phyloP scores from a whole-genome alignment of 1,140 invertebrate genomes.

The Paralvinella palmiformis region DNA sequence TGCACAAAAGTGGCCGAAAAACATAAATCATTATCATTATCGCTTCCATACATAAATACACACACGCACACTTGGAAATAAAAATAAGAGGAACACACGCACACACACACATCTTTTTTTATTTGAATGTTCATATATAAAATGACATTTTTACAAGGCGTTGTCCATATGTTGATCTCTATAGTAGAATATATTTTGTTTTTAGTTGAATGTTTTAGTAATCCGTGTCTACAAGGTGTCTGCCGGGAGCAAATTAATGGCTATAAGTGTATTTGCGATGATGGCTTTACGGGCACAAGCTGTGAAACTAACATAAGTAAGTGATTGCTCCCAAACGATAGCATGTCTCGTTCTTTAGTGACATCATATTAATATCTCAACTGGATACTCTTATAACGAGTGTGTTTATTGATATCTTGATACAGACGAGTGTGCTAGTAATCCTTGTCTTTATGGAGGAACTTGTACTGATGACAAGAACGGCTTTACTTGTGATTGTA shows the following conservation, averaged over 20 bases:
- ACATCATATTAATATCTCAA: not conserved
- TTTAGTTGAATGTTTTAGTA: slow-evolving; percentile 89
- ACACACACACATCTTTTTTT: too few relatives aligned
- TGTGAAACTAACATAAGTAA: not conserved
- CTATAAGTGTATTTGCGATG: slow-evolving; percentile 22
- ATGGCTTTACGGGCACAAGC: not conserved
- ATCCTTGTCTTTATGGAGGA: slow-evolving; percentile 17
- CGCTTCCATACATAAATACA: too few relatives aligned
- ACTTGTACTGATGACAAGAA: slow-evolving; percentile 12
- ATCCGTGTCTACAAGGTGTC: slow-evolving; percentile 85
- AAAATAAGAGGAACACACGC: too few relatives aligned
- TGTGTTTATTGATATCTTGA: not conserved
- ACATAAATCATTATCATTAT: too few relatives aligned
- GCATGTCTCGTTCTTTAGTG: not conserved
- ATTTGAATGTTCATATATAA: too few relatives aligned
- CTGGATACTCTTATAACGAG: not conserved
- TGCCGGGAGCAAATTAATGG: slow-evolving; percentile 64
- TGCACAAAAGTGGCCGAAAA: too few relatives aligned
- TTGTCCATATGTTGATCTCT: too few relatives aligned
- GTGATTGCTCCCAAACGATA: not conserved
- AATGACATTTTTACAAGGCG: slow-evolving; percentile 63
- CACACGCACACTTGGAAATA: too few relatives aligned
- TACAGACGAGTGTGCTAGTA: not conserved
- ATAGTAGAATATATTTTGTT: too few relatives aligned
- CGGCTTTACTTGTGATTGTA: slow-evolving; percentile 9